Conservation (phyloP, 2,888 invertebrate species). For the Sarcophaga rosellei region DNA sequence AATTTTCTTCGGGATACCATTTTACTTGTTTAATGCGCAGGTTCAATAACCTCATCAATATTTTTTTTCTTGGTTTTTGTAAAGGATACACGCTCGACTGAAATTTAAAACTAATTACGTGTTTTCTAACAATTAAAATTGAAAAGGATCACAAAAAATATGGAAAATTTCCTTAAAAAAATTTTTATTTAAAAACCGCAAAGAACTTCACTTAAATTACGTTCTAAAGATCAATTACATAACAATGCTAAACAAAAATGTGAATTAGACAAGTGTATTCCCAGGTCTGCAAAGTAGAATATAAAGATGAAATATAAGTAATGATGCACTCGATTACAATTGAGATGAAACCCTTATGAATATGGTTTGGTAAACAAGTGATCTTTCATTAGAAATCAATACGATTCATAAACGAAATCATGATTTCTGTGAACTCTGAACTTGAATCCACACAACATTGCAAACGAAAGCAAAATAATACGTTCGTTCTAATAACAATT, state of each 20-base stretch:
- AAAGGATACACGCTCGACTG: conserved; percentile 58
- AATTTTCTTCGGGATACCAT: neutral
- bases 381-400: conserved; percentile 65
- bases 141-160: conserved; percentile 14
- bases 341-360: conserved; percentile 31
- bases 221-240: conserved; percentile 67
- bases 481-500: conserved; percentile 58
- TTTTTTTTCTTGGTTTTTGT: neutral
- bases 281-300: neutral
- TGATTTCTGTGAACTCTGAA: conserved; percentile 61
- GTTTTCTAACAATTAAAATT: conserved; percentile 37
- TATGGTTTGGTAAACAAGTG: conserved; percentile 49
- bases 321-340: neutral
- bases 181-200: conserved; percentile 38
- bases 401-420: conserved; percentile 53
- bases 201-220: conserved; percentile 66
- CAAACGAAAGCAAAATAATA: conserved; percentile 17
- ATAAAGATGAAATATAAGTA: neutral
- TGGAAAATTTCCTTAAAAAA: neutral
- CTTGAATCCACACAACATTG: conserved; percentile 32
- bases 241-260: conserved; percentile 37
- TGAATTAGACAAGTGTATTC: conserved; percentile 63
- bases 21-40: neutral
- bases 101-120: conserved; percentile 63
- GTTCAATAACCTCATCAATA: conserved; percentile 48